Evolutionary conservation across 53 echinoderm and acorn worm species (phyloP).

Genomic region (Holothuria leucospilota): DNA sequence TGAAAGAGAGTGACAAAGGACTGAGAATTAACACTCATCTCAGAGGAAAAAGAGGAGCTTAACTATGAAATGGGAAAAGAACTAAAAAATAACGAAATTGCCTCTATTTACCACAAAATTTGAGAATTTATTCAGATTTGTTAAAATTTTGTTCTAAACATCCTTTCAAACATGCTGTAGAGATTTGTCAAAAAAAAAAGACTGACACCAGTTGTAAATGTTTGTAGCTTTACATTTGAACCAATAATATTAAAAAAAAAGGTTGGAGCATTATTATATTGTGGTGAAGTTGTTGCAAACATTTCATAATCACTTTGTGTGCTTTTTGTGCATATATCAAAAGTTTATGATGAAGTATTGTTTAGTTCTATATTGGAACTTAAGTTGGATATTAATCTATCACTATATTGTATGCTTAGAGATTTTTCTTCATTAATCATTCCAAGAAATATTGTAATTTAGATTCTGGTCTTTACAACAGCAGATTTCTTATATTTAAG

Average conservation of each 20-base stretch:
- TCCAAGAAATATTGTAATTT: slow-evolving; percentile 51
- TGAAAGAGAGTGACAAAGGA: slow-evolving; percentile 8
- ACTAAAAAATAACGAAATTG: slow-evolving; percentile 50
- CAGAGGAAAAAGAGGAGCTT: slow-evolving; percentile 35
- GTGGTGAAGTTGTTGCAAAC: slow-evolving; percentile 51
- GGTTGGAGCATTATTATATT: slow-evolving; percentile 49
- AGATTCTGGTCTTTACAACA: slow-evolving; percentile 39
- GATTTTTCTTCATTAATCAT: slow-evolving; percentile 51
- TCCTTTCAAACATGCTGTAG: slow-evolving; percentile 46
- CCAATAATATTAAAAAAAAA: slow-evolving; percentile 44
- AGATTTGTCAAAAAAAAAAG: slow-evolving; percentile 28
- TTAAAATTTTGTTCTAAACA: slow-evolving; percentile 37
- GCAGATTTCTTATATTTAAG: slow-evolving; percentile 38
- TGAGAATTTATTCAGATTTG: slow-evolving; percentile 51
- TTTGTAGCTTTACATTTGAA: slow-evolving; percentile 57
- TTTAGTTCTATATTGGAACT: slow-evolving; percentile 45
- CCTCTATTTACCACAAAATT: slow-evolving; percentile 43
- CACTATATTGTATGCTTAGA: slow-evolving; percentile 53
- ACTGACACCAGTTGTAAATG: slow-evolving; percentile 26
- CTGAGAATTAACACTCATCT: slow-evolving; percentile 37
- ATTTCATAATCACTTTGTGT: slow-evolving; percentile 52
- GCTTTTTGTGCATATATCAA: slow-evolving; percentile 54
- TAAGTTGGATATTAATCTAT: slow-evolving; percentile 48
- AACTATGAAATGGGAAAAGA: slow-evolving; percentile 33
- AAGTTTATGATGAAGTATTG: slow-evolving; percentile 40